Evolutionary conservation across 2,888 invertebrate species (phyloP).

Genomic region (Leuctra nigra): DNA sequence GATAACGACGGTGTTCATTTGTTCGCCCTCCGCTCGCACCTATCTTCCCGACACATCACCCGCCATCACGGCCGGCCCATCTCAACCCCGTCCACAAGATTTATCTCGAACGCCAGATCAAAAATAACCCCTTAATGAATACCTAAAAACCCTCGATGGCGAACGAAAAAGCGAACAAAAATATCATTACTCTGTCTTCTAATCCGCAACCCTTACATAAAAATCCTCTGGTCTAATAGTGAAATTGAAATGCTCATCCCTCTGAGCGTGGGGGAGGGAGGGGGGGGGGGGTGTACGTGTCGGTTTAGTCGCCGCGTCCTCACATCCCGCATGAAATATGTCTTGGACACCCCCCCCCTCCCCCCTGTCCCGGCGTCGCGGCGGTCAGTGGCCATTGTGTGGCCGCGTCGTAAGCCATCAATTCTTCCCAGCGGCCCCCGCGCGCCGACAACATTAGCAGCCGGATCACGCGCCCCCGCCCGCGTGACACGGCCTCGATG

Average conservation of each 20-base stretch:
- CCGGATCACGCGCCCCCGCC: slow-evolving; percentile 17
- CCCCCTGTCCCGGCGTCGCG: neutral
- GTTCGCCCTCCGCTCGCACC: no score
- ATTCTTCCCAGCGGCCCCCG: slow-evolving; percentile 2
- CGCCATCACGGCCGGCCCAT: no score
- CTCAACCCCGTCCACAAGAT: neutral
- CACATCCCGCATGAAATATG: slow-evolving; percentile 19
- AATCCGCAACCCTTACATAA: slow-evolving; percentile 19
- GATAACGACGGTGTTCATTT: no score
- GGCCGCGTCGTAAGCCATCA: slow-evolving; percentile 8
- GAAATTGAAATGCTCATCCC: slow-evolving; percentile 22
- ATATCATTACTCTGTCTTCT: slow-evolving; percentile 24
- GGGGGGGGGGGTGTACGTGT: slow-evolving; percentile 20
- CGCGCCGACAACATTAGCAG: slow-evolving; percentile 8
- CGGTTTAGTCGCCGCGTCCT: slow-evolving; percentile 5
- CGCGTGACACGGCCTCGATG: neutral
- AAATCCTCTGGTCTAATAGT: slow-evolving; percentile 22
- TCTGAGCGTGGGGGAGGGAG: slow-evolving; percentile 4
- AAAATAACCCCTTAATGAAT: neutral
- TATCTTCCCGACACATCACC: no score
- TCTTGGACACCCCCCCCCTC: no score
- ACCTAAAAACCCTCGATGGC: neutral
- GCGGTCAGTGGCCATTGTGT: neutral
- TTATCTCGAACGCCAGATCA: neutral
- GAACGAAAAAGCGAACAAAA: slow-evolving; percentile 16